These are phyloP conservation scores for Lates calcarifer DNA, from an alignment of 2,113 vertebrate genomes.

Conservation along the genomic window DNA sequence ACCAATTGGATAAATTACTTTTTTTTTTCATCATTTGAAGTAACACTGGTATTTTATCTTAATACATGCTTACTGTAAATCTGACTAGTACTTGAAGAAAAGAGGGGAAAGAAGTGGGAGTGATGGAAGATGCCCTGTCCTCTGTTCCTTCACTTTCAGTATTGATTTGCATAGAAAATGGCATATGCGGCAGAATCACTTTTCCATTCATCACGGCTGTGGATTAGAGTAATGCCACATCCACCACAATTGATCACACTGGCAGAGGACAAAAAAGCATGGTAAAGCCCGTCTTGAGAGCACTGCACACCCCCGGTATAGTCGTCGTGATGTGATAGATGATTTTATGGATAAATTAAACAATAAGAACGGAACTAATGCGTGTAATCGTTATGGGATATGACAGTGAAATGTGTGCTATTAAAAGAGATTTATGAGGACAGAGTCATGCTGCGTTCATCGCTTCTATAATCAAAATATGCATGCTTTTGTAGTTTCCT, in stretches of 20 bases:
- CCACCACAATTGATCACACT: slow-evolving; percentile 63
- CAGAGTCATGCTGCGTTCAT: slow-evolving; percentile 33
- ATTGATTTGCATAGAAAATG: slow-evolving; percentile 74
- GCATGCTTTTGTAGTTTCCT: slow-evolving; percentile 32
- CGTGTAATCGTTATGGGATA: slow-evolving; percentile 33
- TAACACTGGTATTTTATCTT: neutral
- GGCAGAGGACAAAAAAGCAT: slow-evolving; percentile 41
- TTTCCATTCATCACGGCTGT: slow-evolving; percentile 65
- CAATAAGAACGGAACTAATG: slow-evolving; percentile 64
- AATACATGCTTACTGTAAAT: neutral
- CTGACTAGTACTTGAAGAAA: neutral
- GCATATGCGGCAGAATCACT: slow-evolving; percentile 59
- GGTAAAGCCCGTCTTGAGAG: slow-evolving; percentile 56
- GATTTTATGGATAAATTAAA: slow-evolving; percentile 65
- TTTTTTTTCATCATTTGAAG: neutral
- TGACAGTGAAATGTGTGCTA: slow-evolving; percentile 42
- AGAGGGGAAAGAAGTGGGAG: neutral
- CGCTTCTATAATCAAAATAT: slow-evolving; percentile 43
- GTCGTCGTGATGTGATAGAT: slow-evolving; percentile 52
- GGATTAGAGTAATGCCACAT: slow-evolving; percentile 47
- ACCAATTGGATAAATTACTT: neutral
- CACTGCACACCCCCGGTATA: neutral
- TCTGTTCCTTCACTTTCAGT: slow-evolving; percentile 25
- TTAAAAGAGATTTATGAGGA: slow-evolving; percentile 56
- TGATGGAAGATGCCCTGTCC: neutral